Evolutionary conservation across 1,140 invertebrate genomes (phyloP).

Genomic region (Diorhabda elongata): DNA sequence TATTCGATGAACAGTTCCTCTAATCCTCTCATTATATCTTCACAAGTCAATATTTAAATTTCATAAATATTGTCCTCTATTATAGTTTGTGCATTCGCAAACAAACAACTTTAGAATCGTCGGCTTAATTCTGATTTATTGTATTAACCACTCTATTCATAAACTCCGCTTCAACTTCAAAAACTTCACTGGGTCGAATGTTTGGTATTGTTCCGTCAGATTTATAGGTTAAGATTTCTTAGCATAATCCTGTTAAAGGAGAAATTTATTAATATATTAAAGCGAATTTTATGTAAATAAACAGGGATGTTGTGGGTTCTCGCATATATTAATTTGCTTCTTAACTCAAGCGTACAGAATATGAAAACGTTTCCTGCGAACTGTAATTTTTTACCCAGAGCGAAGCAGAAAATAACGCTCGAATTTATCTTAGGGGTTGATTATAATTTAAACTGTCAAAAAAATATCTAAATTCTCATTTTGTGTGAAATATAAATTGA

Average conservation of each 20-base stretch:
- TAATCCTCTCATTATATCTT: too few species aligned
- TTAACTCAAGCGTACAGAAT: neutral
- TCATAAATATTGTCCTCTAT: too few species aligned
- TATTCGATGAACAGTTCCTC: too few species aligned
- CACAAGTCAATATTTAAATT: too few species aligned
- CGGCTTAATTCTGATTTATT: too few species aligned
- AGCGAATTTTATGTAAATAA: neutral
- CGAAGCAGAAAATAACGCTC: neutral
- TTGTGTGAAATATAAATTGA: too few species aligned
- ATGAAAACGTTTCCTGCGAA: neutral
- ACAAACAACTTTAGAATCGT: too few species aligned
- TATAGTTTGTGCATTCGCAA: too few species aligned
- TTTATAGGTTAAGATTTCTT: neutral
- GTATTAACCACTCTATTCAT: neutral
- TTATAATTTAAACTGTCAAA: too few species aligned
- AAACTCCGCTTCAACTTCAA: neutral
- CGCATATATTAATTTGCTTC: neutral
- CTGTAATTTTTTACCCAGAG: neutral
- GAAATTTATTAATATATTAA: constrained; percentile 3
- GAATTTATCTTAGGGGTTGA: too few species aligned
- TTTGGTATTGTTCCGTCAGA: constrained; percentile 1
- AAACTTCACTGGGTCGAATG: neutral
- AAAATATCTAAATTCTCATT: too few species aligned
- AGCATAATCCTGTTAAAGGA: neutral
- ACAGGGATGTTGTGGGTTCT: neutral